These are phyloP conservation scores for Chionoecetes opilio DNA, from an alignment of 1,140 invertebrate species.

Conservation along the genomic window DNA sequence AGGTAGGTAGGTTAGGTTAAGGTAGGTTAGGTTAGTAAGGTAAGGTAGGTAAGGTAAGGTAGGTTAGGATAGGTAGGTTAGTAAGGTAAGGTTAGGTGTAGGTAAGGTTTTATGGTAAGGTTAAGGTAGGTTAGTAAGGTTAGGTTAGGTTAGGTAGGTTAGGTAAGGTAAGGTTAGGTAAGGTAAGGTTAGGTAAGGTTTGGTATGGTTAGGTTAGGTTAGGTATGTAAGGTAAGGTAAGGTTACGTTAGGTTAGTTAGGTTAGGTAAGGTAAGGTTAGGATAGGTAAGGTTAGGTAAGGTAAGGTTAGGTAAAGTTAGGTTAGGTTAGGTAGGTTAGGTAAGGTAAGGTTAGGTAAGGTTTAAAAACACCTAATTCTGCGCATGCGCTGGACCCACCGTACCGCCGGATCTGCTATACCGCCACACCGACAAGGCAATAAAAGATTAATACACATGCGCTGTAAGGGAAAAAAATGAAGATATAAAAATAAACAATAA, in stretches of 20 bases:
- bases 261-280: neutral
- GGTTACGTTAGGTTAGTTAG: neutral
- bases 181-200: constrained; percentile 10
- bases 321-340: too few relatives aligned
- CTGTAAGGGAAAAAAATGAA: neutral
- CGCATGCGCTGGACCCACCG: too few relatives aligned
- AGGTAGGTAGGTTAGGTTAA: too few relatives aligned
- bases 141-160: constrained; percentile 23
- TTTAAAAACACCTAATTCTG: too few relatives aligned
- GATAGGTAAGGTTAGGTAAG: neutral
- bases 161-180: constrained; percentile 39
- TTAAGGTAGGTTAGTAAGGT: constrained; percentile 34
- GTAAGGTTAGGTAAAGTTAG: too few relatives aligned
- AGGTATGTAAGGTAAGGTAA: neutral
- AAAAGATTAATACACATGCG: neutral
- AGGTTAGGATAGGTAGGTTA: neutral
- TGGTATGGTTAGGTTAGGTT: constrained; percentile 3
- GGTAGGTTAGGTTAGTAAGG: too few relatives aligned
- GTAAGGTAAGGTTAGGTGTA: neutral
- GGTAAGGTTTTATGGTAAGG: neutral
- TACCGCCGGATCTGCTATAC: too few relatives aligned
- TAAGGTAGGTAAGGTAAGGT: too few relatives aligned
- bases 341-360: too few relatives aligned
- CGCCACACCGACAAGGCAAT: too few relatives aligned
- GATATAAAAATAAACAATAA: too few relatives aligned